phyloP scores from a whole-genome alignment of 2,113 vertebrate genomes.

The Chitala chitala region DNA sequence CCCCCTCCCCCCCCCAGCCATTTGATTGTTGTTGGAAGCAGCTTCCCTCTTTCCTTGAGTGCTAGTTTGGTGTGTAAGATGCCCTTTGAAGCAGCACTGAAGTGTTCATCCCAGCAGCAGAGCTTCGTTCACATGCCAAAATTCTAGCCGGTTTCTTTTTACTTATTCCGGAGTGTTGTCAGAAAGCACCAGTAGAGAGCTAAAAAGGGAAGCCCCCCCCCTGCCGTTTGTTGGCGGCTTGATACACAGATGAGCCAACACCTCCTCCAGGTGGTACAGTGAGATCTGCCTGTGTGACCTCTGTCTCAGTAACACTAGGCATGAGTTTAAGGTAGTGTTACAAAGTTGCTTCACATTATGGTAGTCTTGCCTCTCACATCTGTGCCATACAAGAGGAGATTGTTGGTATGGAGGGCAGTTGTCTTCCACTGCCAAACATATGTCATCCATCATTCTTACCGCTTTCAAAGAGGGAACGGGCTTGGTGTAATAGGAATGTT shows the following conservation, averaged over 20 bases:
- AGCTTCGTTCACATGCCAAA: no score
- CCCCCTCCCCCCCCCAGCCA: no score
- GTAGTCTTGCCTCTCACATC: no score
- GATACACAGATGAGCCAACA: background rate
- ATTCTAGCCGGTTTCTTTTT: no score
- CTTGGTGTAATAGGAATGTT: background rate
- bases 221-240: background rate
- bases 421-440: background rate
- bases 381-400: no score
- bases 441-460: background rate
- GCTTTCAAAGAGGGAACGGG: background rate
- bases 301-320: background rate
- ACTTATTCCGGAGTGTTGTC: no score
- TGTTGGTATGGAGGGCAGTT: no score
- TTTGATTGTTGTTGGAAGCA: background rate
- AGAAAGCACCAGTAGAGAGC: no score
- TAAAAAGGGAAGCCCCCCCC: no score
- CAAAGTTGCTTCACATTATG: background rate
- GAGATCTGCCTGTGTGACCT: background rate
- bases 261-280: background rate
- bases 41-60: background rate
- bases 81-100: no score
- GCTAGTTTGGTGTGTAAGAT: background rate
- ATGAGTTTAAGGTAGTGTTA: conserved; percentile 18
- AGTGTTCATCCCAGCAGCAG: no score